Conservation (phyloP, 2,113 vertebrate species). For the Xiphophorus couchianus region DNA sequence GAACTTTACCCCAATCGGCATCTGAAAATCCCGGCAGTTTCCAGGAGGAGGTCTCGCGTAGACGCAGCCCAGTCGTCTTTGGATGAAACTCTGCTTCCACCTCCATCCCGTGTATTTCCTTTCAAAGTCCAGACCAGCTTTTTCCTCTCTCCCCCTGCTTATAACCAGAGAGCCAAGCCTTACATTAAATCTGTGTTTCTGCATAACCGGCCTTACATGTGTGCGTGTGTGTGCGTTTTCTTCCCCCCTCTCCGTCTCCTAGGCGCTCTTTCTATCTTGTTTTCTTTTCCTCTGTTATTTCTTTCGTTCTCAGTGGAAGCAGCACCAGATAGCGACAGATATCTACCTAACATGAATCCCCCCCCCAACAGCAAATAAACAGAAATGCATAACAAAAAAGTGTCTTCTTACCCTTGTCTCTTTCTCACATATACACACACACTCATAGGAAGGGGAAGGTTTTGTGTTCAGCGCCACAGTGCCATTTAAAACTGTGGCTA, state of each 20-base stretch:
- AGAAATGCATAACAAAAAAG: constrained; percentile 15
- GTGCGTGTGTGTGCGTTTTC: constrained; percentile 56
- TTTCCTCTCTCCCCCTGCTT: constrained; percentile 74
- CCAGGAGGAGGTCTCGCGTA: too few relatives aligned
- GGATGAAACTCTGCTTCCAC: constrained; percentile 12
- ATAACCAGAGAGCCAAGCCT: constrained; percentile 78
- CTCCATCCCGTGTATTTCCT: constrained; percentile 36
- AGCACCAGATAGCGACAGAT: constrained; percentile 45
- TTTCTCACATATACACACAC: background rate
- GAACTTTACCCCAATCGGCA: too few relatives aligned
- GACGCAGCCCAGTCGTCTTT: constrained; percentile 2
- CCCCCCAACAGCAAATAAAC: constrained; percentile 59
- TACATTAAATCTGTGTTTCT: constrained; percentile 84
- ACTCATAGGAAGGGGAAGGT: background rate
- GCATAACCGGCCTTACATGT: constrained; percentile 78
- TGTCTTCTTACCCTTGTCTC: background rate
- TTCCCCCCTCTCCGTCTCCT: constrained; percentile 50
- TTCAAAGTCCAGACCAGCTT: constrained; percentile 77
- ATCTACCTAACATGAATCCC: constrained; percentile 48
- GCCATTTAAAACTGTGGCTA: constrained; percentile 67
- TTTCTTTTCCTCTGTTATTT: constrained; percentile 42
- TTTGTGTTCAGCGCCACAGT: constrained; percentile 38
- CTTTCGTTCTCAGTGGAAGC: constrained; percentile 62
- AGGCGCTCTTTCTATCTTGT: constrained; percentile 41
- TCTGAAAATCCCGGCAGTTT: too few relatives aligned